A percentile compares a stretch with the other conserved stretches of the same genome.
Conservation (phyloP, 2,888 invertebrate genomes). For the Ormyrus labotus region DNA sequence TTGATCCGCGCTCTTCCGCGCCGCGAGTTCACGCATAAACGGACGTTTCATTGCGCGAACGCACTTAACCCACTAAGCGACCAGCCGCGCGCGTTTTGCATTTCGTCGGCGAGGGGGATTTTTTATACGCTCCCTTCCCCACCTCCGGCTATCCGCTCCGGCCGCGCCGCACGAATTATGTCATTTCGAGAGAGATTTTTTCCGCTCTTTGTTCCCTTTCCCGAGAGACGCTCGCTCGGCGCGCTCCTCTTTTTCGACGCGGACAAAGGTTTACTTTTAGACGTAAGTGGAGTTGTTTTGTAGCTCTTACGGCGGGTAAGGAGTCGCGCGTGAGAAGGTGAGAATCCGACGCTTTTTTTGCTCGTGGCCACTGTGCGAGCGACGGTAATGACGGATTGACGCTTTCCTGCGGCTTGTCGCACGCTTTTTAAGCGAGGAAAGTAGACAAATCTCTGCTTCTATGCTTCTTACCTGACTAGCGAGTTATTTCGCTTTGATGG, state of each 20-base stretch:
- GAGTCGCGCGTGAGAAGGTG: conserved; percentile 3
- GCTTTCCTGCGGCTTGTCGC: too few relatives aligned
- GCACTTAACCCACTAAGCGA: conserved; percentile 46
- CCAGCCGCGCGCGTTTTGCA: conserved; percentile 20
- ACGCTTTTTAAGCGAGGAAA: too few relatives aligned
- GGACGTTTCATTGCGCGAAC: conserved; percentile 24
- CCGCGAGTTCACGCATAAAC: conserved; percentile 41
- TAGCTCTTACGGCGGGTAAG: background rate
- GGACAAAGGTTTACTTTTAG: conserved; percentile 49
- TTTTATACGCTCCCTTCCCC: too few relatives aligned
- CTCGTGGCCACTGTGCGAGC: too few relatives aligned
- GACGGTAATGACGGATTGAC: too few relatives aligned
- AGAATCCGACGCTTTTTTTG: background rate
- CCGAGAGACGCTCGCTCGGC: background rate
- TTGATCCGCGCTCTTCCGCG: conserved; percentile 36
- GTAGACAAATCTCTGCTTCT: too few relatives aligned
- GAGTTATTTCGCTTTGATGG: too few relatives aligned
- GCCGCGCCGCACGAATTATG: conserved; percentile 4
- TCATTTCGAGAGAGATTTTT: conserved; percentile 11
- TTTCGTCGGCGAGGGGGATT: background rate
- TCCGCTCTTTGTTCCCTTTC: background rate
- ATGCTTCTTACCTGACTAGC: too few relatives aligned
- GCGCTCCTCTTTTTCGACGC: background rate
- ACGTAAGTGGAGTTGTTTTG: background rate
- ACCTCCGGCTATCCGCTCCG: background rate